These are phyloP conservation scores for Tarsius wallacei DNA, from an alignment of 2,797 vertebrate species.

Conservation along the genomic window DNA sequence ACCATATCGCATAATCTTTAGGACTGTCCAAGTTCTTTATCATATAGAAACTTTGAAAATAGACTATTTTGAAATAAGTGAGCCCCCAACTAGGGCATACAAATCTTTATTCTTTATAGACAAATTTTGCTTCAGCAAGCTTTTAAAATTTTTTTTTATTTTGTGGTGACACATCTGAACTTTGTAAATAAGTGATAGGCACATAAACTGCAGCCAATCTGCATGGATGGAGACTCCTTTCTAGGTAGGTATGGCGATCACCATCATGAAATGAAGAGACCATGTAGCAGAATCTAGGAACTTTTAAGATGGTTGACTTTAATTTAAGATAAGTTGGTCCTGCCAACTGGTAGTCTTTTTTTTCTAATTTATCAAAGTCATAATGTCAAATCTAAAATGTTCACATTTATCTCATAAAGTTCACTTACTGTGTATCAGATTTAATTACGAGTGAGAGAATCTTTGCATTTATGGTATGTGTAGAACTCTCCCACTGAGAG, in stretches of 20 bases:
- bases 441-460: neutral
- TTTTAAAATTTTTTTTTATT: neutral
- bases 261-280: neutral
- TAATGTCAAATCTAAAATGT: neutral
- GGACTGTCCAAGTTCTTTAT: neutral
- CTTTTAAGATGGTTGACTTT: neutral
- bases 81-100: neutral
- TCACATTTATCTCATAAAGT: neutral
- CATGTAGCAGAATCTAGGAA: neutral
- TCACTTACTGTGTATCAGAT: neutral
- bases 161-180: neutral
- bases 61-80: neutral
- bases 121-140: constrained; percentile 6
- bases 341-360: neutral
- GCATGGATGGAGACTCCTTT: neutral
- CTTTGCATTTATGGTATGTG: neutral
- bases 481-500: neutral
- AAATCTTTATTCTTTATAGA: neutral
- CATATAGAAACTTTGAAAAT: constrained; percentile 45
- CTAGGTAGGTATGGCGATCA: neutral
- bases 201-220: neutral
- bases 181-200: neutral
- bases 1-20: neutral
- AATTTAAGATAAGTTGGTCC: neutral
- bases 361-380: neutral